Evolutionary conservation across 2,888 invertebrate species (phyloP), one percentile per base, ranked within the genome.

Genomic region (Diarsia rubi): DNA sequence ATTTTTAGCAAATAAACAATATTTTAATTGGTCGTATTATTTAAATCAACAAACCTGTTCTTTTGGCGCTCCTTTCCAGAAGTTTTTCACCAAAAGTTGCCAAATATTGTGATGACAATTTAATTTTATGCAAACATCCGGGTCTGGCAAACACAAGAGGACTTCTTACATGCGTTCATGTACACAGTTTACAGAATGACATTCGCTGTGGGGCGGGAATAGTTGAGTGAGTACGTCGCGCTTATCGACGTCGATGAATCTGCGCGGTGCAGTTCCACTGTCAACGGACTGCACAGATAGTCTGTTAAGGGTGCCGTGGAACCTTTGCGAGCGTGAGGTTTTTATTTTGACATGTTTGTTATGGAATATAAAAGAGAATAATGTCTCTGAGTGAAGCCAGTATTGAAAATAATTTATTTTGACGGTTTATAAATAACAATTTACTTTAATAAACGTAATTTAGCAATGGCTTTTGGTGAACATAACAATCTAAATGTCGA

Each of bases 81-180:
- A 14, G 27, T 14, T n/a, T 14, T 11, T n/a, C 37, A 19, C 16
- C 0, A 11, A 31, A 27, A n/a, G 9, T 14, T 1, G 2, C 3
- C 8, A 14, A 37, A 9, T 45, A 6, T 27, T n/a, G 1, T 12
- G 19, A n/a, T 37, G 8, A 31, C 8, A 27, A 27, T 3, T 2
- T 16, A 31, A 6, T 27, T 8, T 0, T 31, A 4, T 19, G 19
- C 59, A 19, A 19, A 19, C 3, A 57, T 16, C 24, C 54, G 31
- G 31, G 19, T 3, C 59, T 19, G 9, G 42, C 49, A 69, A 8
- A 16, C 16, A 11, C 6, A 19, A 19, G 19, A 31, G 19, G 1
- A 70, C 69, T 70, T 70, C 24, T 70, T 42, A 49, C 49, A 49
- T 42, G 16, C 16, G 37, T 21, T 42, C 69, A 70, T 49, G 70